Percentiles rank a stretch among this genome's conserved stretches.
phyloP scores from a whole-genome alignment of 1,140 invertebrate genomes.

The Procambarus virginalis region DNA sequence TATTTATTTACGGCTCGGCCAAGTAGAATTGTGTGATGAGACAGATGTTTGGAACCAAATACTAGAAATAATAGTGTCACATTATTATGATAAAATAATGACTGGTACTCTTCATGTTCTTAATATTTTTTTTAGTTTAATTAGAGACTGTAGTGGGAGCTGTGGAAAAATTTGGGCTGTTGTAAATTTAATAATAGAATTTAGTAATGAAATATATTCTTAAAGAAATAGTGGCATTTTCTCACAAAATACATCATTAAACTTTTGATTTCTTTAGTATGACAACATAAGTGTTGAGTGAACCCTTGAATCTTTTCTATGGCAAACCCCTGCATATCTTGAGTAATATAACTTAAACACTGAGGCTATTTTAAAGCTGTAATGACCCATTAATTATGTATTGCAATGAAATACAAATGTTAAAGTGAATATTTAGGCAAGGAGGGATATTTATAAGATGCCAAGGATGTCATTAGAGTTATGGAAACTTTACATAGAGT shows the following conservation, averaged over 20 bases:
- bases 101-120: not conserved
- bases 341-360: no score
- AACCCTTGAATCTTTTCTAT: not conserved
- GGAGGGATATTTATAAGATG: not conserved
- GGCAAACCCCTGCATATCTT: no score
- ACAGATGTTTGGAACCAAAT: not conserved
- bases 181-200: not conserved
- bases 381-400: no score
- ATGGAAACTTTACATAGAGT: not conserved
- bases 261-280: not conserved
- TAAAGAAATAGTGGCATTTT: not conserved
- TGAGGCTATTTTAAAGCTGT: no score
- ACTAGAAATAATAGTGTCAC: not conserved
- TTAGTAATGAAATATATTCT: not conserved
- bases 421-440: not conserved
- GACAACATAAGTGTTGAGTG: not conserved
- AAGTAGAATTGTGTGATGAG: not conserved
- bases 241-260: not conserved
- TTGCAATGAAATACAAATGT: not conserved
- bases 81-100: not conserved
- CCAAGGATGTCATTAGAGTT: not conserved
- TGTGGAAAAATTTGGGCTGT: not conserved
- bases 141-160: not conserved
- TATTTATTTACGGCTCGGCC: not conserved
- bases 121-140: not conserved